Evolutionary conservation across 2,113 vertebrate species (phyloP).

Genomic region (Lamprologus sp.): DNA sequence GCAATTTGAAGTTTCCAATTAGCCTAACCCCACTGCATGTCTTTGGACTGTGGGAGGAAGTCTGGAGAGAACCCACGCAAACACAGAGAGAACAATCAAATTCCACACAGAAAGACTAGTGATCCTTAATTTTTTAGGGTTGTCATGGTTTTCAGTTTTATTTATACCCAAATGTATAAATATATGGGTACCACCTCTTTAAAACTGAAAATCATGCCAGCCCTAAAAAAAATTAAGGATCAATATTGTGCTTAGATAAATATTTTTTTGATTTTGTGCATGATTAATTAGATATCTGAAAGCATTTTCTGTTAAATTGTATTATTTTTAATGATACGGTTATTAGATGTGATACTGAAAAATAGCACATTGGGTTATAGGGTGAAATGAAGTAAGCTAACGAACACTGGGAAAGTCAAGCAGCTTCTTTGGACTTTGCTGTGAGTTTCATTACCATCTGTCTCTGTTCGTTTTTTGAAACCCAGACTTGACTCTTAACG

Average conservation of each 20-base stretch:
- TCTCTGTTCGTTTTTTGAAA: rapidly evolving
- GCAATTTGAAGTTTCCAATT: no score
- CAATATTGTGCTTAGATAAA: no score
- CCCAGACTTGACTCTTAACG: not conserved
- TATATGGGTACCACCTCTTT: no score
- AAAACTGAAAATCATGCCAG: no score
- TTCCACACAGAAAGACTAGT: rapidly evolving
- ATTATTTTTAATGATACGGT: rapidly evolving
- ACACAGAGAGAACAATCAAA: rapidly evolving
- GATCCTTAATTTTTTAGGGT: no score
- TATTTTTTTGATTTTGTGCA: rapidly evolving
- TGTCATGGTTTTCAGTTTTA: rapidly evolving
- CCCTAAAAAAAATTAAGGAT: no score
- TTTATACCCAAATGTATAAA: no score
- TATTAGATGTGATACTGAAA: not conserved
- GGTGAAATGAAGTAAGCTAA: rapidly evolving
- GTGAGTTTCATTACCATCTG: rapidly evolving
- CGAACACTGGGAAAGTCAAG: rapidly evolving
- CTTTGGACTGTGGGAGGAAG: not conserved
- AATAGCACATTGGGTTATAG: not conserved
- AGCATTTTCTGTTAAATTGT: rapidly evolving
- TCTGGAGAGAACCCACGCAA: no score
- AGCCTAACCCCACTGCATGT: not conserved
- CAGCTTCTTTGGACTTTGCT: not conserved
- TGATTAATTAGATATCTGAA: not conserved